phyloP scores from a whole-genome alignment of 2,113 vertebrate genomes.

The Philantomba maxwellii region DNA sequence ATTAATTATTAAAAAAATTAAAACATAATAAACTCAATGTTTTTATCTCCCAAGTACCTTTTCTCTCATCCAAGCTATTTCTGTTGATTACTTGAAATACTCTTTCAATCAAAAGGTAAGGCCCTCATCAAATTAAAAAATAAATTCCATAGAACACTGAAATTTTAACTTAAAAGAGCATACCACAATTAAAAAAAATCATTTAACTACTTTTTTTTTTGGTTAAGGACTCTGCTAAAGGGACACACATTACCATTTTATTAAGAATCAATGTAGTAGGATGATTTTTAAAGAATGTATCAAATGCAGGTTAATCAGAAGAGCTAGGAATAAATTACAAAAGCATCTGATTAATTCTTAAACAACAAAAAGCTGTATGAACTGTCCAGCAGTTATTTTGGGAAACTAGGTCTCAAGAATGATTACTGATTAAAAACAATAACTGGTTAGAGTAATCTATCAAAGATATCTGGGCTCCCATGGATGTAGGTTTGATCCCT shows the following conservation, averaged over 20 bases:
- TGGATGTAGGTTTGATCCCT: not conserved
- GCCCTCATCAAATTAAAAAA: not conserved
- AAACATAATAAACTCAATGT: not conserved
- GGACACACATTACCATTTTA: not conserved
- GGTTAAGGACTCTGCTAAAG: not conserved
- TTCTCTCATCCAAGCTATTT: not conserved
- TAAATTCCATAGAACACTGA: not conserved
- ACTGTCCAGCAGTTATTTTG: not conserved
- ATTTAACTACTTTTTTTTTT: not conserved
- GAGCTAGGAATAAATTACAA: not conserved
- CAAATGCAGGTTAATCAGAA: not conserved
- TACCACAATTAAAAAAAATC: not conserved
- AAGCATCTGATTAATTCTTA: not conserved
- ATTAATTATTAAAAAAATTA: not conserved
- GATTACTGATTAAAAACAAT: not conserved
- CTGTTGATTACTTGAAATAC: not conserved
- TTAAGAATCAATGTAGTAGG: not conserved
- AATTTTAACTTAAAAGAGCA: not conserved
- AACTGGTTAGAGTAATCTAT: not conserved
- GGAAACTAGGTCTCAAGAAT: not conserved
- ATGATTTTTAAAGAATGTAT: not conserved
- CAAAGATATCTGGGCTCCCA: not conserved
- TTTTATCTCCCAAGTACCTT: not conserved
- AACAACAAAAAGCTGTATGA: slow-evolving; percentile 1
- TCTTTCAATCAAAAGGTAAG: not conserved